These are phyloP conservation scores for Catamblyrhynchus diadema DNA, from an alignment of 2,797 vertebrate species.

Conservation along the genomic window DNA sequence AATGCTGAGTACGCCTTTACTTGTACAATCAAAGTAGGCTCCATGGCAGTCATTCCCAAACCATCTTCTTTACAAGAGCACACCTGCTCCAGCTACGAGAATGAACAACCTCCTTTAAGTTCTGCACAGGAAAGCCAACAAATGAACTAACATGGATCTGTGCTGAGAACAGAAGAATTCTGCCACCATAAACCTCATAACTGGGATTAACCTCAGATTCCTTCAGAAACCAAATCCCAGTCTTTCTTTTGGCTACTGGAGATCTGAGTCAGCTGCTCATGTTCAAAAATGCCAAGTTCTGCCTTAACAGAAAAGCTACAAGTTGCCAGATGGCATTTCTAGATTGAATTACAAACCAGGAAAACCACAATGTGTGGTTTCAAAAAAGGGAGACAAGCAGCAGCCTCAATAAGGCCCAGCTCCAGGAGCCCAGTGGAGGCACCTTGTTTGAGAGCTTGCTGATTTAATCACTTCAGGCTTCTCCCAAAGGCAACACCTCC, in stretches of 20 bases:
- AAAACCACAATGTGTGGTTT: neutral
- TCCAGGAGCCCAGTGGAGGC: neutral
- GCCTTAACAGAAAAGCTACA: neutral
- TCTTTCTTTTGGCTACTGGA: neutral
- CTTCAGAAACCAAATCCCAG: neutral
- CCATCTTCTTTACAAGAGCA: neutral
- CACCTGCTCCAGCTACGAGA: neutral
- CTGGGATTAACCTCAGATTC: neutral
- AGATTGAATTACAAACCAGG: neutral
- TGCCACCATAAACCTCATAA: neutral
- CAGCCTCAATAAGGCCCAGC: neutral
- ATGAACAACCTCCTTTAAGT: neutral
- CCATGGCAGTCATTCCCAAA: neutral
- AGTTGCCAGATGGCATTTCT: neutral
- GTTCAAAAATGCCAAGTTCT: neutral
- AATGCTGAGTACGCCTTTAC: neutral
- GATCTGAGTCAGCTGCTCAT: neutral
- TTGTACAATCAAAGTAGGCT: neutral
- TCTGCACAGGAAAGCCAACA: neutral
- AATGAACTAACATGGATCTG: neutral
- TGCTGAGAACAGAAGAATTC: neutral
- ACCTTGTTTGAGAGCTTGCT: fast-evolving
- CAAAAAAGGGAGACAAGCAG: neutral
- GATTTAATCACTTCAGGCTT: neutral
- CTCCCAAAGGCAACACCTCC: neutral